Base-by-base conservation (phyloP, 2,113 vertebrate species). In the Struthidea cinerea region DNA sequence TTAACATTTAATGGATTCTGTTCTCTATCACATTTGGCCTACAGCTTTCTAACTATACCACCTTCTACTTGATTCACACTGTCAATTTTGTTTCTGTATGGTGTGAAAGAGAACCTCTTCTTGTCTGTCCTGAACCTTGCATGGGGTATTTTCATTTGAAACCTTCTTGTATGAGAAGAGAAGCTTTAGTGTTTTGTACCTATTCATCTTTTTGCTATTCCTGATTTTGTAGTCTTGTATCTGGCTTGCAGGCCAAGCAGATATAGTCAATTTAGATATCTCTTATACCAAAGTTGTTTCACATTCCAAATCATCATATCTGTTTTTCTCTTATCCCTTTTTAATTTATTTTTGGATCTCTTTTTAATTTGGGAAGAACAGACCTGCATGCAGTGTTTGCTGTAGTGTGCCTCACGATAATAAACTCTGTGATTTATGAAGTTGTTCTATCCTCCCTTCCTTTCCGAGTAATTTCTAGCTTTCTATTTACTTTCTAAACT, bases 351-450 rank as follows among this genome's bases (percentile, higher is more conserved):
- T 63, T 87, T 44, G 11, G 44, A 17, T 46, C 18, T 68, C 57
- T 74, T 65, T 93, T 87, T 82, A 35, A 73, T 86, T 63, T 50
- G 14, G 15, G 39, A 86, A 80, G 35, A 74, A 42, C 7, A 77
- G 67, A 69, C 33, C 42, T 30, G 39, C 53, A 50, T 27, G 37
- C 21, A 24, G 22, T 35, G 24, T 74, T 92, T 63, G 14, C 33
- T 61, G 32, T 52, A 63, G 26, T 10, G 47, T 81, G 80, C 42
- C 52, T 93, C 24, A 59, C 2, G 19, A 76, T 92, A 93, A 95
- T 92, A 90, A 92, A 90, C 77, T 78, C 65, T 27, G 18, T 88
- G 85, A 96, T 93, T 96, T 94, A 97, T 93, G 50, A 80, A 80
- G 59, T 46, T 80, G 39, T 55, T 77, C 60, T 88, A 55, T 80